These are phyloP conservation scores for Orientallactaga bullata DNA, from an alignment of 2,113 vertebrate genomes.

Conservation along the genomic window DNA sequence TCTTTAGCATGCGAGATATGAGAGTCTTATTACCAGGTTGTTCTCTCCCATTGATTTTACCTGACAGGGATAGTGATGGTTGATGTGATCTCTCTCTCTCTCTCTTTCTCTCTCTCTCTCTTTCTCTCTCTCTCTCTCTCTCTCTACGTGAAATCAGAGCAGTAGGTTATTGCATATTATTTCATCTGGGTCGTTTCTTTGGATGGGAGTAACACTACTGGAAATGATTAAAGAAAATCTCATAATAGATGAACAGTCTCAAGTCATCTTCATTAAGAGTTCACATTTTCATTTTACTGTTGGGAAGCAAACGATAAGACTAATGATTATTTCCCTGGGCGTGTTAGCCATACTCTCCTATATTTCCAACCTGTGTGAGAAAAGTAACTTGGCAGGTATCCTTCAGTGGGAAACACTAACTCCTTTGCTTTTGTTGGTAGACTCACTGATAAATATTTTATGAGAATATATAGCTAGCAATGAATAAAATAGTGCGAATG, in stretches of 20 bases:
- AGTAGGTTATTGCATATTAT: conserved; percentile 5
- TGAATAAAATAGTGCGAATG: not conserved
- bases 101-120: too few species aligned
- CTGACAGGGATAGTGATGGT: conserved; percentile 21
- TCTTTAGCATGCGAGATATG: not conserved
- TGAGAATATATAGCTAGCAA: not conserved
- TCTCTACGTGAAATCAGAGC: not conserved
- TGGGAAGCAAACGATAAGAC: conserved; percentile 28
- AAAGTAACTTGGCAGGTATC: not conserved
- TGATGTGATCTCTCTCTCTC: not conserved
- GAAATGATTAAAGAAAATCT: conserved; percentile 12
- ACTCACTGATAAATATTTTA: not conserved
- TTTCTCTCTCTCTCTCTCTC: not conserved
- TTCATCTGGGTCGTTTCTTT: conserved; percentile 36
- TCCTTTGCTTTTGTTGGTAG: not conserved
- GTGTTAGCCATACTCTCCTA: not conserved
- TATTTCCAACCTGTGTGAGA: not conserved
- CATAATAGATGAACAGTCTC: not conserved
- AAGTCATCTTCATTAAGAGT: conserved; percentile 24
- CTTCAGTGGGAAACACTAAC: not conserved
- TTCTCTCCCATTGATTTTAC: conserved; percentile 38
- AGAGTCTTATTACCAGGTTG: not conserved
- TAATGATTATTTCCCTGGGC: not conserved
- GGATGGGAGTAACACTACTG: not conserved
- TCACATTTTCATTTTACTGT: conserved; percentile 39